Conservation (phyloP, 2,888 invertebrate genomes). For the Brachynemurus nebulosus region DNA sequence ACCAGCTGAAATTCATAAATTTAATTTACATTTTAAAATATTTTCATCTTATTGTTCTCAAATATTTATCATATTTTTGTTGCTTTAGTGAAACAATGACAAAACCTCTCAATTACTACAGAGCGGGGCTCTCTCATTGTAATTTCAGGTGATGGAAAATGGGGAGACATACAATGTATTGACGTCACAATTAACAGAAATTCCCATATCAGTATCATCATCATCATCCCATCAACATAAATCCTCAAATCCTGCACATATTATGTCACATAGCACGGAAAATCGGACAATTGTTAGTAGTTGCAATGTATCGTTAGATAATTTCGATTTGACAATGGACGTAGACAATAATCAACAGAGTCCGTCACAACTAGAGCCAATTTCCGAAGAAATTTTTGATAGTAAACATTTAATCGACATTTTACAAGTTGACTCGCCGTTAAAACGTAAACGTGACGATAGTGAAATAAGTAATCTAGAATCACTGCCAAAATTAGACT, state of each 20-base stretch:
- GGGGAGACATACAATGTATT: constrained; percentile 50
- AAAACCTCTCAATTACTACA: constrained; percentile 1
- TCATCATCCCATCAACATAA: not conserved
- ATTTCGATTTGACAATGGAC: constrained; percentile 1
- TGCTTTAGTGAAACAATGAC: too few relatives aligned
- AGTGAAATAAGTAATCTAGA: constrained; percentile 4
- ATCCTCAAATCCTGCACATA: not conserved
- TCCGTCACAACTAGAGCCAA: constrained; percentile 3
- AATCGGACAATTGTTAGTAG: too few relatives aligned
- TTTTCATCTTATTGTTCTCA: too few relatives aligned
- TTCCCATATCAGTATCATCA: constrained; percentile 23
- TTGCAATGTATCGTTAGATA: constrained; percentile 11
- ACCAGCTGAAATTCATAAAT: too few relatives aligned
- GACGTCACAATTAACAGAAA: constrained; percentile 33
- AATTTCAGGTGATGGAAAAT: constrained; percentile 57
- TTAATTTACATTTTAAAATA: too few relatives aligned
- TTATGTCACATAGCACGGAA: constrained; percentile 7
- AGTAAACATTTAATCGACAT: not conserved
- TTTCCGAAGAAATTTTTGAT: constrained; percentile 4
- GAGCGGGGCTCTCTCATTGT: constrained; percentile 36
- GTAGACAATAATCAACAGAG: not conserved
- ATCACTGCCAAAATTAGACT: not conserved
- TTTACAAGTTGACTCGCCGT: constrained; percentile 9
- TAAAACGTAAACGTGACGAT: constrained; percentile 12
- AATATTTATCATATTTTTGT: too few relatives aligned